phyloP scores from a whole-genome alignment of 2,797 vertebrate genomes.

The Paramormyrops hopkinsi region DNA sequence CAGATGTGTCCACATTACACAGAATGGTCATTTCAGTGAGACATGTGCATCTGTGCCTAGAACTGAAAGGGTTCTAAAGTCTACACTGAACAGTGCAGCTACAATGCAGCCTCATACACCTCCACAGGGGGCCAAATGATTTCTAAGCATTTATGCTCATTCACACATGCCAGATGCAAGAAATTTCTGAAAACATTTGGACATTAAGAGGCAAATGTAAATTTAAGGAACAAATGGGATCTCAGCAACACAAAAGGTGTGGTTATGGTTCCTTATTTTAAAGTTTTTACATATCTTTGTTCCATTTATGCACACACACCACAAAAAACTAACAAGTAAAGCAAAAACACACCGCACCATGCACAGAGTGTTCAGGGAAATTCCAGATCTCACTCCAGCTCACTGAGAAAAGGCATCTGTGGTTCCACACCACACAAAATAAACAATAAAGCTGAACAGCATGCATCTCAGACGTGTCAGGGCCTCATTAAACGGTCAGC shows the following conservation, averaged over 20 bases:
- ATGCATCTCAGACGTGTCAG: background rate
- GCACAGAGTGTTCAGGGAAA: background rate
- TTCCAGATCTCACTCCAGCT: background rate
- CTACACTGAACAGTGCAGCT: background rate
- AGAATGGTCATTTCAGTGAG: background rate
- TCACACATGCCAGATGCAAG: background rate
- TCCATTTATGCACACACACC: background rate
- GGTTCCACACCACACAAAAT: background rate
- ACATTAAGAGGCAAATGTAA: background rate
- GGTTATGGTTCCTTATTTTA: background rate
- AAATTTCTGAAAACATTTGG: background rate
- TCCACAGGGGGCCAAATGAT: background rate
- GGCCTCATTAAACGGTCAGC: background rate
- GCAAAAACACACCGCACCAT: background rate
- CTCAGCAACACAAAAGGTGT: background rate
- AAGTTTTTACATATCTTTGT: background rate
- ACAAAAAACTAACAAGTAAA: background rate
- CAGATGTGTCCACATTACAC: background rate
- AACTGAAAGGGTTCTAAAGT: background rate
- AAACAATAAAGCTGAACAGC: background rate
- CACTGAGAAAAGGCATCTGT: background rate
- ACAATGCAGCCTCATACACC: background rate
- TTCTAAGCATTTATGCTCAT: background rate
- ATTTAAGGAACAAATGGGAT: background rate
- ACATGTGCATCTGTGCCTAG: background rate